Conservation (phyloP, 1,140 invertebrate species). For the Saccostrea glomerata region DNA sequence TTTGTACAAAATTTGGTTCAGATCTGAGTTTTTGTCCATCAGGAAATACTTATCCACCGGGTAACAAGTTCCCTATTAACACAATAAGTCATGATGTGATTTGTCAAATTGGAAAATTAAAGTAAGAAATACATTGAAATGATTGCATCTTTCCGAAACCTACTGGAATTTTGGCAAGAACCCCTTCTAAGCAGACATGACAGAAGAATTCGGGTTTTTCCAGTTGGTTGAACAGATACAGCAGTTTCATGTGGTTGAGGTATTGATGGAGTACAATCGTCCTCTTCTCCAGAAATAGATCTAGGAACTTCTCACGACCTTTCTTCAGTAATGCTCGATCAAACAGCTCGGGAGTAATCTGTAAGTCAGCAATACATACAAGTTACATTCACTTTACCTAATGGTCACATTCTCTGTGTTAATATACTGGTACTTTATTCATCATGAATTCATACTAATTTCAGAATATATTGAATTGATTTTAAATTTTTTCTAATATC, state of each 20-base stretch:
- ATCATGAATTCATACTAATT: too few species aligned
- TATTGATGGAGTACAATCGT: slow-evolving; percentile 75
- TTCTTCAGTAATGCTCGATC: slow-evolving; percentile 74
- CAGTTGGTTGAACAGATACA: slow-evolving; percentile 73
- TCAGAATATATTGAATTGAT: too few species aligned
- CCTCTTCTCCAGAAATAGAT: slow-evolving; percentile 77
- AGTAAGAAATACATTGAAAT: neutral
- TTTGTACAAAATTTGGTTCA: slow-evolving; percentile 69
- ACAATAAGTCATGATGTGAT: neutral
- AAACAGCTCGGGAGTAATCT: slow-evolving; percentile 77
- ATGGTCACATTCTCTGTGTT: too few species aligned
- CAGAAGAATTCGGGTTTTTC: slow-evolving; percentile 78
- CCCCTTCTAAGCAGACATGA: slow-evolving; percentile 75
- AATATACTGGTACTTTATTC: too few species aligned
- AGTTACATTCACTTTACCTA: too few species aligned
- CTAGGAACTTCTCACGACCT: slow-evolving; percentile 79
- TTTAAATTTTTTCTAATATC: too few species aligned
- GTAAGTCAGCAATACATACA: neutral
- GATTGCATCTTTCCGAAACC: slow-evolving; percentile 22
- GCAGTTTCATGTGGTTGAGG: slow-evolving; percentile 71
- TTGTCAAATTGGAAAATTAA: too few species aligned
- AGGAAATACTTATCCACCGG: slow-evolving; percentile 6
- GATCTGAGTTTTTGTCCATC: slow-evolving; percentile 41
- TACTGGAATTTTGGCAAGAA: slow-evolving; percentile 70
- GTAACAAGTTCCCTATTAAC: neutral